These are phyloP conservation scores for Macroramphosus scolopax DNA, from an alignment of 2,797 vertebrate genomes.

Conservation along the genomic window DNA sequence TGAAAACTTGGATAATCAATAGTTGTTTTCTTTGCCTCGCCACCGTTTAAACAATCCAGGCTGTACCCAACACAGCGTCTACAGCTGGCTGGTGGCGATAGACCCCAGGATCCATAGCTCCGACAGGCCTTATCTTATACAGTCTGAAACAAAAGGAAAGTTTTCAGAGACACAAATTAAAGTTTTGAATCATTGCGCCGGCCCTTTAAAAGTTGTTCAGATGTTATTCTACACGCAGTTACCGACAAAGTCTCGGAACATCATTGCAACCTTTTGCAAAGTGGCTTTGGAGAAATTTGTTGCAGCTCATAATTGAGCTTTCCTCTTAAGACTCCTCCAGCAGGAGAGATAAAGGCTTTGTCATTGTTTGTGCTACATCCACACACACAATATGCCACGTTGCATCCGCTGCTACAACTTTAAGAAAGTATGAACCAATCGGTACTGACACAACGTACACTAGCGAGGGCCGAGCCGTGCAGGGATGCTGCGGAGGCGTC, in stretches of 20 bases:
- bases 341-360: slow-evolving; percentile 39
- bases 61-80: too few species aligned
- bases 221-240: slow-evolving; percentile 28
- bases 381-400: slow-evolving; percentile 26
- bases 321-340: slow-evolving; percentile 25
- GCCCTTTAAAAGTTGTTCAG: slow-evolving; percentile 8
- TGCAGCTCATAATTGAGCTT: slow-evolving; percentile 10
- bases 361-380: slow-evolving; percentile 48
- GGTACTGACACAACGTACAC: slow-evolving; percentile 54
- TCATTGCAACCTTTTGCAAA: slow-evolving; percentile 32
- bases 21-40: background rate
- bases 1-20: background rate
- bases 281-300: slow-evolving; percentile 39
- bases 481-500: slow-evolving; percentile 25
- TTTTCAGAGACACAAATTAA: slow-evolving; percentile 15
- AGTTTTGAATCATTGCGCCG: slow-evolving; percentile 2
- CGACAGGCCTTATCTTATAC: slow-evolving; percentile 4
- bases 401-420: slow-evolving; percentile 15
- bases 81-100: too few species aligned
- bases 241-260: slow-evolving; percentile 14
- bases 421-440: slow-evolving; percentile 46
- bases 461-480: slow-evolving; percentile 11
- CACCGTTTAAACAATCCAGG: too few species aligned
- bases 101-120: too few species aligned
- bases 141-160: slow-evolving; percentile 3